These are phyloP conservation scores for Dicentrarchus labrax DNA, from an alignment of 2,113 vertebrate species.

Conservation along the genomic window DNA sequence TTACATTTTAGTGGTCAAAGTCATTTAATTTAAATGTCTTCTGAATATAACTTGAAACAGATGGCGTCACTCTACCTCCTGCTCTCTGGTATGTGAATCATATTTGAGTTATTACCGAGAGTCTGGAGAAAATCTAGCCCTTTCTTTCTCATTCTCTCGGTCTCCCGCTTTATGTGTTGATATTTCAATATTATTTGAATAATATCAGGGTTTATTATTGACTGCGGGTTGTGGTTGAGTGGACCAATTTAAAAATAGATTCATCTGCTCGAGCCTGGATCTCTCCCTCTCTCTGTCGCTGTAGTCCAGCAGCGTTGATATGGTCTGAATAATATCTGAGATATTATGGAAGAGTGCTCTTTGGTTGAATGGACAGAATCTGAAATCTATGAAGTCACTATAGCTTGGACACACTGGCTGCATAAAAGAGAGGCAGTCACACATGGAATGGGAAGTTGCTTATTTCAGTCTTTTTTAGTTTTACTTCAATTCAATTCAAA, in stretches of 20 bases:
- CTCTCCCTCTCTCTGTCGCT: slow-evolving; percentile 2
- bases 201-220: slow-evolving; percentile 71
- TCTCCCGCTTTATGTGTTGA: slow-evolving; percentile 49
- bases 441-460: slow-evolving; percentile 13
- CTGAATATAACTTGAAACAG: slow-evolving; percentile 27
- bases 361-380: slow-evolving; percentile 42
- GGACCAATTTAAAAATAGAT: slow-evolving; percentile 70
- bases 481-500: background rate
- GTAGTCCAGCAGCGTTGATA: slow-evolving; percentile 35
- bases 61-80: background rate
- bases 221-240: slow-evolving; percentile 64
- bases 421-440: slow-evolving; percentile 23
- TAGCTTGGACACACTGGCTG: slow-evolving; percentile 10
- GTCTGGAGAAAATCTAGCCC: slow-evolving; percentile 16
- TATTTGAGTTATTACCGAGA: slow-evolving; percentile 35
- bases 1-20: background rate
- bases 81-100: background rate
- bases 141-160: slow-evolving; percentile 30
- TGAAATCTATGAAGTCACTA: slow-evolving; percentile 36
- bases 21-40: background rate
- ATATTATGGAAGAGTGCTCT: slow-evolving; percentile 18
- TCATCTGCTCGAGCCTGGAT: slow-evolving; percentile 31
- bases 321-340: slow-evolving; percentile 53
- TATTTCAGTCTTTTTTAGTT: background rate
- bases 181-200: slow-evolving; percentile 68